These are phyloP conservation scores for Cosmia pyralina DNA, from an alignment of 2,888 invertebrate species.

Conservation along the genomic window DNA sequence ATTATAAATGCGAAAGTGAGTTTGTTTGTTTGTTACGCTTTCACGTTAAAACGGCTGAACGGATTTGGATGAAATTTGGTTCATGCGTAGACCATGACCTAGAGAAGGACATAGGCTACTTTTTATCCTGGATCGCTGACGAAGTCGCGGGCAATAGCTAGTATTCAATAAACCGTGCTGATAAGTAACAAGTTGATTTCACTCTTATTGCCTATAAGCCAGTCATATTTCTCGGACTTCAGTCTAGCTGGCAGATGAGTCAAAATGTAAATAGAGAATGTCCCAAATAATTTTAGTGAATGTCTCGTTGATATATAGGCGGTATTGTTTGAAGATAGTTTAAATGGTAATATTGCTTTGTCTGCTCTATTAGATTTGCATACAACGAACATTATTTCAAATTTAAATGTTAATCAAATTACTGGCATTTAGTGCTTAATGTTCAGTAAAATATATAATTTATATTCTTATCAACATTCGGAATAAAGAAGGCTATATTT, in stretches of 20 bases:
- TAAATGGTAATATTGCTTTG: constrained; percentile 67
- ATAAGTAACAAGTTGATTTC: not conserved
- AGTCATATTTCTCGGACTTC: not conserved
- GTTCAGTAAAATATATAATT: constrained; percentile 52
- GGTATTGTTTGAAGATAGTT: constrained; percentile 67
- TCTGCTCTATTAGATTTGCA: constrained; percentile 64
- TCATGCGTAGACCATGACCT: too few species aligned
- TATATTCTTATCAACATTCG: constrained; percentile 37
- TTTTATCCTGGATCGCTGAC: too few species aligned
- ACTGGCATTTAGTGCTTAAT: constrained; percentile 62
- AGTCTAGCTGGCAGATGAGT: constrained; percentile 21
- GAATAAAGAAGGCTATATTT: constrained; percentile 26
- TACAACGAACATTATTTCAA: constrained; percentile 64
- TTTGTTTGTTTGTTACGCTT: too few species aligned
- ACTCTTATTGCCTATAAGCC: constrained; percentile 28
- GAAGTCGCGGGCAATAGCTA: too few species aligned
- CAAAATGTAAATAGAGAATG: constrained; percentile 48
- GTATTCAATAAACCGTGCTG: not conserved
- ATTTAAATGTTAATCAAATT: constrained; percentile 68
- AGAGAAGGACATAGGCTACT: too few species aligned
- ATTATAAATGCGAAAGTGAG: too few species aligned
- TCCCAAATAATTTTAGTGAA: constrained; percentile 60
- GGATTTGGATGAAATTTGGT: too few species aligned
- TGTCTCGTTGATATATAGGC: constrained; percentile 59
- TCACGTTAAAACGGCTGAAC: too few species aligned